These are phyloP conservation scores for Megaceryle alcyon DNA, from an alignment of 2,797 vertebrate species.

Conservation along the genomic window DNA sequence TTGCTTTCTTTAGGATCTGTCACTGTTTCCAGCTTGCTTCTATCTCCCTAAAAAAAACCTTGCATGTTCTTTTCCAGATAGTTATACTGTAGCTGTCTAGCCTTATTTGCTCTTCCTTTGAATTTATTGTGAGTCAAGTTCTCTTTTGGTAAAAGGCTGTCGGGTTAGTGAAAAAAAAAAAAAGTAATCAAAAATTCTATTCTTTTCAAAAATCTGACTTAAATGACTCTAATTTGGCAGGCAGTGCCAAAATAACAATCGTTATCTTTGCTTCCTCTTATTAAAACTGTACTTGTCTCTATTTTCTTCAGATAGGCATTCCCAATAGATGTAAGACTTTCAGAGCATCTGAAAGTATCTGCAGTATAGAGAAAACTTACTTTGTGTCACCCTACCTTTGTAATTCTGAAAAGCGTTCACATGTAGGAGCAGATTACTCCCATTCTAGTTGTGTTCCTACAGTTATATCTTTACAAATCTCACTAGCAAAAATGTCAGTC, in stretches of 20 bases:
- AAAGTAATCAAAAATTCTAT: neutral
- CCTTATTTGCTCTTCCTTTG: conserved; percentile 21
- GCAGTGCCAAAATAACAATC: neutral
- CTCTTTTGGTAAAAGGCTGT: neutral
- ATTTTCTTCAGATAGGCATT: neutral
- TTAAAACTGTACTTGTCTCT: neutral
- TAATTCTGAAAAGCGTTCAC: neutral
- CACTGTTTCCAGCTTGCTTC: conserved; percentile 20
- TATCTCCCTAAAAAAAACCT: conserved; percentile 1
- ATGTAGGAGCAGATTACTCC: neutral
- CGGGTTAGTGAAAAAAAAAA: neutral
- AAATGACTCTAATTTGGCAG: neutral
- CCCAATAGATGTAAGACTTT: neutral
- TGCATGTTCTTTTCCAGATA: conserved; percentile 2
- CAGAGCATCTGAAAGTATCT: neutral
- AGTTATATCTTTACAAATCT: neutral
- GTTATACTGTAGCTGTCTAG: neutral
- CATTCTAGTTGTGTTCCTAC: neutral
- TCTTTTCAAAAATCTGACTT: neutral
- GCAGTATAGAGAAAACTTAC: neutral
- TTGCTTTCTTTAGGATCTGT: conserved; percentile 20
- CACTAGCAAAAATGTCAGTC: neutral
- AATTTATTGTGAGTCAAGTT: conserved; percentile 4
- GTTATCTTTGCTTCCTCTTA: neutral
- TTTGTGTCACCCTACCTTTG: neutral